Percentiles rank a stretch among this genome's conserved stretches.
Evolutionary conservation across 1,140 invertebrate genomes (phyloP).

Genomic region (Macrotrachela quadricornifera): DNA sequence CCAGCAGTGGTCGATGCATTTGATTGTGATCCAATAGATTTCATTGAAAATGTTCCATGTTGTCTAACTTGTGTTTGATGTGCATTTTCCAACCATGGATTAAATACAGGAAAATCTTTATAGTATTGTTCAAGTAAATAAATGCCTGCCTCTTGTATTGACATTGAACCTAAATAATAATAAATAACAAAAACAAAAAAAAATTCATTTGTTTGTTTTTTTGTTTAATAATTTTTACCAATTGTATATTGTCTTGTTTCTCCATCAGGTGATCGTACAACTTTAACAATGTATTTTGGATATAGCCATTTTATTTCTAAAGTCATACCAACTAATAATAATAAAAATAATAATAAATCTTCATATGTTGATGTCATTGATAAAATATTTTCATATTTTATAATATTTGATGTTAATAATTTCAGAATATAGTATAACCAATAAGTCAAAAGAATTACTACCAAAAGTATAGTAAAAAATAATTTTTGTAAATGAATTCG

Average conservation of each 20-base stretch:
- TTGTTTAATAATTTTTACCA: conserved; percentile 21
- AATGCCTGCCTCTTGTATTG: conserved; percentile 77
- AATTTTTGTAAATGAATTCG: conserved; percentile 72
- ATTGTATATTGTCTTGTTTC: conserved; percentile 47
- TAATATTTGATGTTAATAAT: conserved; percentile 35
- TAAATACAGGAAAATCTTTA: conserved; percentile 81
- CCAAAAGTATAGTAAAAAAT: conserved; percentile 61
- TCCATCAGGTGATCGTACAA: conserved; percentile 78
- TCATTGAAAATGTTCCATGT: background rate
- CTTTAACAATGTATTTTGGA: conserved; percentile 66
- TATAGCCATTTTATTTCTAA: conserved; percentile 73
- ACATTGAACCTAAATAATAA: conserved; percentile 32
- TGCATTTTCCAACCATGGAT: conserved; percentile 61
- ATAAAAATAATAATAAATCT: conserved; percentile 77
- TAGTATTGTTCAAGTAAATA: conserved; percentile 85
- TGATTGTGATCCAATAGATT: background rate
- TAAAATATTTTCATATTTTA: conserved; percentile 43
- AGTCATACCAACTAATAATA: conserved; percentile 70
- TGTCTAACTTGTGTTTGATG: background rate
- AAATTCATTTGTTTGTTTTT: no score
- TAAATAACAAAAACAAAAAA: background rate
- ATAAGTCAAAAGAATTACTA: conserved; percentile 74
- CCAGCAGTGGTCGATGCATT: background rate
- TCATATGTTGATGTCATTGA: conserved; percentile 67
- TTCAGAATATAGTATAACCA: conserved; percentile 92